Percentiles rank a stretch among this genome's conserved stretches.
Evolutionary conservation across 2,113 vertebrate species (phyloP).

Genomic region (Silurus asotus): DNA sequence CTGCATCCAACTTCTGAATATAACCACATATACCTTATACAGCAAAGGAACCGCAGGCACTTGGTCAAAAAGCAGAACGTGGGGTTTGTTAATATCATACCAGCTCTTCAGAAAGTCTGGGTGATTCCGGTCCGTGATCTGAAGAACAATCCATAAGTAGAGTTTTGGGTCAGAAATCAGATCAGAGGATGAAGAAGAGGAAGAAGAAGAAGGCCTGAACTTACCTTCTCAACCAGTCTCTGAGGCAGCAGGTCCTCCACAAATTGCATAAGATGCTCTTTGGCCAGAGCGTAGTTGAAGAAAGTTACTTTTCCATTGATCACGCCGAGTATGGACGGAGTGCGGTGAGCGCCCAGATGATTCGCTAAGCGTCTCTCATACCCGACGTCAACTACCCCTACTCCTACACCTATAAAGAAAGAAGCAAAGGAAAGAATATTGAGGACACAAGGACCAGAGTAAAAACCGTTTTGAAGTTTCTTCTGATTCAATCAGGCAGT

Average conservation of each 20-base stretch:
- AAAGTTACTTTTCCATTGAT: slow-evolving; percentile 89
- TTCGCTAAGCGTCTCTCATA: slow-evolving; percentile 90
- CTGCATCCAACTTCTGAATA: neutral
- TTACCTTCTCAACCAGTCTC: slow-evolving; percentile 89
- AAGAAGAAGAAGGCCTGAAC: neutral
- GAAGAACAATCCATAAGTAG: slow-evolving; percentile 29
- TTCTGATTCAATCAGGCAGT: neutral
- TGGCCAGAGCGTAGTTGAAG: slow-evolving; percentile 88
- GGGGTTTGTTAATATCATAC: slow-evolving; percentile 93
- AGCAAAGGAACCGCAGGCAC: slow-evolving; percentile 79
- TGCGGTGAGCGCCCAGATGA: slow-evolving; percentile 92
- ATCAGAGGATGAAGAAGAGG: neutral
- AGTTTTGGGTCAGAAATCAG: neutral
- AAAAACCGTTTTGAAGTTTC: neutral
- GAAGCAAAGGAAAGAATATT: neutral
- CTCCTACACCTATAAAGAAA: slow-evolving; percentile 82
- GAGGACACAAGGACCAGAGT: neutral
- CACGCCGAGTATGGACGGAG: slow-evolving; percentile 88
- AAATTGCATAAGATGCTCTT: slow-evolving; percentile 88
- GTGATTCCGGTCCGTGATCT: slow-evolving; percentile 93
- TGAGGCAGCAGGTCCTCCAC: slow-evolving; percentile 91
- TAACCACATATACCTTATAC: slow-evolving; percentile 79
- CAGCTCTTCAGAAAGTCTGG: slow-evolving; percentile 84
- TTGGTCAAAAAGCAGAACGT: slow-evolving; percentile 90
- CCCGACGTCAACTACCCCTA: slow-evolving; percentile 91